Base-by-base conservation (phyloP, 2,797 vertebrate genomes). In the Dendrocincla fuliginosa region DNA sequence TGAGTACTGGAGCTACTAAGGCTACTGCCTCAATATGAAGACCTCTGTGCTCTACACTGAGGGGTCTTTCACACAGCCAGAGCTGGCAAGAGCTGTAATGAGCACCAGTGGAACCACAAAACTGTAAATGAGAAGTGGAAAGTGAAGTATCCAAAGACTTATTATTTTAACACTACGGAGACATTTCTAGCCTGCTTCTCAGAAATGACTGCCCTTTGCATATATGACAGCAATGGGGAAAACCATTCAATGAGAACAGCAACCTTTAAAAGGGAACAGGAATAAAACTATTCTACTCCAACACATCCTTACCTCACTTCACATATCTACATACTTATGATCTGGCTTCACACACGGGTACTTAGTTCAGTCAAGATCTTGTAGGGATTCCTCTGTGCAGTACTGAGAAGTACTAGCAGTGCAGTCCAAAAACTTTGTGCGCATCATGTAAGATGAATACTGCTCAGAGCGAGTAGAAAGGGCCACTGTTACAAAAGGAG, bases 51-150 rank as follows among this genome's bases (percentile, higher is more conserved):
- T 44, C 60, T 49, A 9, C 27, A 50, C 13, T 22, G 37, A 80
- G 41, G 46, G 16, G 27, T 64, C 63, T 16, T 47, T 7, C 13
- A 42, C 0, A 0, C 35, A 85, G 55, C 2, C 33, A 68, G 57
- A 76, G n/a, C 0, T 47, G 35, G 46, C n/a, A 93, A 86, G 59
- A 67, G 27, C 37, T 60, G 55, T 56, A 64, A n/a, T 3, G 42
- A 73, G 28, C 35, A 68, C 55, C 50, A 39, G 8, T 10, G 27
- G 27, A 93, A 5, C 5, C 44, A 76, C 30, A 64, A 11, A 9
- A 35, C 69, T 47, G 6, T 22, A 68, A 47, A 50, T 46, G 11
- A 23, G 20, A 56, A 63, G 13, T 8, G 6, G 4, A 69, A 42
- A 71, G 41, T 8, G 13, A 81, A 22, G 7, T 42, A 79, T 32